Conservation (phyloP, 1,140 invertebrate genomes). For the Meloidogyne exigua region DNA sequence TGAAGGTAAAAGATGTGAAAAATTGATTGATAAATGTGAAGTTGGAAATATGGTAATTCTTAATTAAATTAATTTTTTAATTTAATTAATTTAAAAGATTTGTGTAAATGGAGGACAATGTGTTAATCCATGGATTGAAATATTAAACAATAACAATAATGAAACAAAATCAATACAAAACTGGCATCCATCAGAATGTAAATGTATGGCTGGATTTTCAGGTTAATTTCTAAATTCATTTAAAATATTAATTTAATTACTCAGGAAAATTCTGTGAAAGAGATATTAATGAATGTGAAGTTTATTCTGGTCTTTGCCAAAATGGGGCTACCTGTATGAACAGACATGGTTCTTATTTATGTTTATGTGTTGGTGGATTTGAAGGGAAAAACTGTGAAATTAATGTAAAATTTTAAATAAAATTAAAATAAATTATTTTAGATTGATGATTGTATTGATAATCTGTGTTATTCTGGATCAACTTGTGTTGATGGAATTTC, state of each 20-base stretch:
- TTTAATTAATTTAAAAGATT: conserved; percentile 65
- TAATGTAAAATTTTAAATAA: conserved; percentile 23
- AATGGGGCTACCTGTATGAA: conserved; percentile 84
- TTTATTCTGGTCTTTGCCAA: conserved; percentile 79
- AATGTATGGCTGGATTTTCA: conserved; percentile 26
- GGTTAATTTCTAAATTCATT: conserved; percentile 23
- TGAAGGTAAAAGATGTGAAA: conserved; percentile 30
- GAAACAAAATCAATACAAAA: conserved; percentile 59
- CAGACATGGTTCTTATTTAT: conserved; percentile 84
- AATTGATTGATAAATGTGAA: conserved; percentile 23
- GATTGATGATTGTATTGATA: conserved; percentile 41
- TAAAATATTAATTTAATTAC: neutral
- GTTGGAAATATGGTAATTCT: conserved; percentile 66
- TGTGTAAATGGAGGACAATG: conserved; percentile 81
- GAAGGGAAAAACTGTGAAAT: conserved; percentile 69
- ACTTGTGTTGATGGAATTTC: conserved; percentile 94
- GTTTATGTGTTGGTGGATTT: conserved; percentile 80
- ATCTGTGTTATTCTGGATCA: conserved; percentile 72
- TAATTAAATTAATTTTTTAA: neutral
- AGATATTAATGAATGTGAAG: conserved; percentile 83
- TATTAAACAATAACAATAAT: conserved; percentile 68
- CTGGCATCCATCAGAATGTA: conserved; percentile 20
- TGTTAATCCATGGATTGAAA: conserved; percentile 84
- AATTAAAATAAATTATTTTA: neutral
- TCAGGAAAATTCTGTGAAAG: conserved; percentile 79